These are phyloP conservation scores for Sylvilagus bachmani DNA, from an alignment of 2,113 vertebrate species.

Conservation along the genomic window DNA sequence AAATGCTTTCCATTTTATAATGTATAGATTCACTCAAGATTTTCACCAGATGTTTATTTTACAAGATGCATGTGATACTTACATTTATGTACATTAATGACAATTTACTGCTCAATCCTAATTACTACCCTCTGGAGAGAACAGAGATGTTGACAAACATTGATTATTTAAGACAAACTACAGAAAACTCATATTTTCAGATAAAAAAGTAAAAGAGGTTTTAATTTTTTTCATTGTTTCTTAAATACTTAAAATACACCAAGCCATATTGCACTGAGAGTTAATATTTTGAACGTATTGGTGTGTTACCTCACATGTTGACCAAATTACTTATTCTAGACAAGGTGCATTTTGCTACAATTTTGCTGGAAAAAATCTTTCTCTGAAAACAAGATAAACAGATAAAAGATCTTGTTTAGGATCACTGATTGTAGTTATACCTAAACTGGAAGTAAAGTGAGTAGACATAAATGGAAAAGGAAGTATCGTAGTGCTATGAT, in stretches of 20 bases:
- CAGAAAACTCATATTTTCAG: conserved; percentile 78
- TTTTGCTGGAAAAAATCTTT: not conserved
- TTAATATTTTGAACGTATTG: conserved; percentile 49
- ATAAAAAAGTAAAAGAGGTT: not conserved
- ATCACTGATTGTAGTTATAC: too few relatives aligned
- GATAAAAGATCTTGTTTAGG: too few relatives aligned
- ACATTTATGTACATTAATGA: conserved; percentile 83
- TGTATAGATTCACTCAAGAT: conserved; percentile 81
- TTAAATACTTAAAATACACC: conserved; percentile 67
- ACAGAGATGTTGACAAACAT: conserved; percentile 87
- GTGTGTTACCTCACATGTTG: not conserved
- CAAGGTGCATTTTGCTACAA: not conserved
- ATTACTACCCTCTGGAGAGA: conserved; percentile 86
- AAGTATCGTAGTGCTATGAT: too few relatives aligned
- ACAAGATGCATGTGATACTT: conserved; percentile 82
- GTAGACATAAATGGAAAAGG: too few relatives aligned
- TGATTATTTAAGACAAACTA: conserved; percentile 87
- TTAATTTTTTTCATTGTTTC: conserved; percentile 58
- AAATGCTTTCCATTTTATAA: conserved; percentile 80
- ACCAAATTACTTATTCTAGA: conserved; percentile 55
- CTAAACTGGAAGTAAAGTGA: too few relatives aligned
- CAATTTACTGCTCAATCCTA: conserved; percentile 86
- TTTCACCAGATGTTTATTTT: conserved; percentile 87
- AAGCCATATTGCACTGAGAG: conserved; percentile 24
- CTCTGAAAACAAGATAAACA: too few relatives aligned